Percentiles rank a stretch among this genome's conserved stretches.
phyloP scores from a whole-genome alignment of 2,113 vertebrate species.

The Cephalophus harveyi region DNA sequence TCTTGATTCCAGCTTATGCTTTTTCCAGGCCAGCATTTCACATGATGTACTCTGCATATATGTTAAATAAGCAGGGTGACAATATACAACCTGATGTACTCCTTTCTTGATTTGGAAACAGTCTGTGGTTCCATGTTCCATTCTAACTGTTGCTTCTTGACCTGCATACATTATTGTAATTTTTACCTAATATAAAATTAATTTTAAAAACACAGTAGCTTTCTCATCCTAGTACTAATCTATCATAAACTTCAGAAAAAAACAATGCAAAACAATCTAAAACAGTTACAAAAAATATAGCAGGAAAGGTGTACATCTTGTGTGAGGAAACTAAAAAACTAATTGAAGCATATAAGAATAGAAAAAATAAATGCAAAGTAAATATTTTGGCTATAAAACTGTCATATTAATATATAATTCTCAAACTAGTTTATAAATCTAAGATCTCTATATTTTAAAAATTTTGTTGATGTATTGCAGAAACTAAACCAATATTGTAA shows the following conservation, averaged over 20 bases:
- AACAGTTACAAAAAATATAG: background rate
- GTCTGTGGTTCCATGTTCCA: background rate
- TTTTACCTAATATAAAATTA: constrained; percentile 2
- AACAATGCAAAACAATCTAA: background rate
- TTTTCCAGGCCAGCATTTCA: background rate
- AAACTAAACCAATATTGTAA: background rate
- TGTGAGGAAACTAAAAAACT: background rate
- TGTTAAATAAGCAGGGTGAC: background rate
- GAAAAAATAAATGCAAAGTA: background rate
- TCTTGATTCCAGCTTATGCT: background rate
- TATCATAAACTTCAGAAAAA: background rate
- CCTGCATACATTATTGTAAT: background rate
- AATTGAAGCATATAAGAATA: background rate
- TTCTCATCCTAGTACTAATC: background rate
- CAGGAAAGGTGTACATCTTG: background rate
- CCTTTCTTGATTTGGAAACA: background rate
- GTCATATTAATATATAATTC: background rate
- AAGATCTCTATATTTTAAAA: background rate
- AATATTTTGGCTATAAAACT: background rate
- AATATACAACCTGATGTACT: background rate
- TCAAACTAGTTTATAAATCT: background rate
- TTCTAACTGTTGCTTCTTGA: background rate
- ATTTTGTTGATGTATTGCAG: background rate
- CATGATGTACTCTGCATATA: background rate
- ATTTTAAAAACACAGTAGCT: background rate